These are phyloP conservation scores for Cabera pusaria DNA, from an alignment of 2,888 invertebrate species.

Conservation along the genomic window DNA sequence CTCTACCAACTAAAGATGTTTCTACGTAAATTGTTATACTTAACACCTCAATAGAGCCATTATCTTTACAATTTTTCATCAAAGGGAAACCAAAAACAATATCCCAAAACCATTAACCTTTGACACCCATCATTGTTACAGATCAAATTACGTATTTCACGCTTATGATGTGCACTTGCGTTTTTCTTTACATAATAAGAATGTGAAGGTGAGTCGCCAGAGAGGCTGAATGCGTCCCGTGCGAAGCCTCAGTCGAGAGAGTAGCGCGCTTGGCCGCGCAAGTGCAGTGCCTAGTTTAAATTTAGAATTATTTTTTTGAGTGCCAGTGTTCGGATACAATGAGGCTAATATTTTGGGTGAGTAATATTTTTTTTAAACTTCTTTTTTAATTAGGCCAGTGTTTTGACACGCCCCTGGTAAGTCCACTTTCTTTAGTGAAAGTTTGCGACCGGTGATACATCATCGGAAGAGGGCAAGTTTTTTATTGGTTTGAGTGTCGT, in stretches of 20 bases:
- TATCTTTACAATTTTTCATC: too few relatives aligned
- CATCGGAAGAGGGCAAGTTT: constrained; percentile 52
- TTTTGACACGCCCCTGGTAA: constrained; percentile 31
- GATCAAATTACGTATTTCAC: constrained; percentile 26
- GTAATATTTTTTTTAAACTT: constrained; percentile 39
- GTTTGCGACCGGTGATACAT: constrained; percentile 54
- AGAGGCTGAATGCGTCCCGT: constrained; percentile 54
- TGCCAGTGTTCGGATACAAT: constrained; percentile 74
- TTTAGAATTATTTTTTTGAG: constrained; percentile 57
- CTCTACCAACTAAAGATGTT: too few relatives aligned
- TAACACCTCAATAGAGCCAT: too few relatives aligned
- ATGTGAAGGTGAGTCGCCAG: constrained; percentile 78
- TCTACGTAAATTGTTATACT: too few relatives aligned
- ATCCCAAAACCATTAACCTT: constrained; percentile 19
- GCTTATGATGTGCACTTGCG: constrained; percentile 60
- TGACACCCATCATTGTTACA: constrained; percentile 16
- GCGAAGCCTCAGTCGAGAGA: constrained; percentile 60
- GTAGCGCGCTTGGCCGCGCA: constrained; percentile 72
- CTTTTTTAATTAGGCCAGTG: constrained; percentile 26
- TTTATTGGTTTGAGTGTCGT: constrained; percentile 46
- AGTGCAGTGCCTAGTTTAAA: constrained; percentile 60
- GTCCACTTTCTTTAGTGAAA: constrained; percentile 69
- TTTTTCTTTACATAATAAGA: constrained; percentile 73
- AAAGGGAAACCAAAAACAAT: constrained; percentile 8
- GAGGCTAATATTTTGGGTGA: constrained; percentile 77